These are phyloP conservation scores for Polypterus senegalus DNA, from an alignment of 2,113 vertebrate genomes.

Conservation along the genomic window DNA sequence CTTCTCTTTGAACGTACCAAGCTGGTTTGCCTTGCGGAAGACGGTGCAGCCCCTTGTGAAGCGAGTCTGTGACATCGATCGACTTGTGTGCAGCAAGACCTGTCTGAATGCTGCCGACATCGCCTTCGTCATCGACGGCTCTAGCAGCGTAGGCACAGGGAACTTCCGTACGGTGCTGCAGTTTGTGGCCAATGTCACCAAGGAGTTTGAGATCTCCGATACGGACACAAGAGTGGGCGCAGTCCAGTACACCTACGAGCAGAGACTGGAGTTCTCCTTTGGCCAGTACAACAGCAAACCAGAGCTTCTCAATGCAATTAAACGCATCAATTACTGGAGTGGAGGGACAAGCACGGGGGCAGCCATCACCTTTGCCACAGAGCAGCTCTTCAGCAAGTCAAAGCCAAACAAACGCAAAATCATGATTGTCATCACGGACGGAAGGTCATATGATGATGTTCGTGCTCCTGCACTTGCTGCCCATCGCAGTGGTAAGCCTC, in stretches of 20 bases:
- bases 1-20: conserved; percentile 69
- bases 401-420: conserved; percentile 94
- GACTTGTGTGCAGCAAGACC: conserved; percentile 87
- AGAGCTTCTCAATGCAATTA: conserved; percentile 75
- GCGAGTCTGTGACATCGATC: conserved; percentile 70
- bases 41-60: conserved; percentile 74
- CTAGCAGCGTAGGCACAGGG: conserved; percentile 83
- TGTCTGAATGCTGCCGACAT: conserved; percentile 92
- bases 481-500: conserved; percentile 66
- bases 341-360: conserved; percentile 92
- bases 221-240: conserved; percentile 82
- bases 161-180: conserved; percentile 92
- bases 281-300: conserved; percentile 70
- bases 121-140: conserved; percentile 87
- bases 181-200: conserved; percentile 87
- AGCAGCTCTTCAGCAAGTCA: conserved; percentile 89
- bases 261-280: conserved; percentile 86
- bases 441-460: conserved; percentile 86
- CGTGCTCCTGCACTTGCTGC: conserved; percentile 64
- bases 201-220: conserved; percentile 90
- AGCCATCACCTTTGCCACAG: conserved; percentile 75
- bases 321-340: conserved; percentile 87
- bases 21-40: conserved; percentile 83
- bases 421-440: conserved; percentile 93
- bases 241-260: conserved; percentile 94